phyloP scores from a whole-genome alignment of 2,113 vertebrate species.

The Nothocercus julius region DNA sequence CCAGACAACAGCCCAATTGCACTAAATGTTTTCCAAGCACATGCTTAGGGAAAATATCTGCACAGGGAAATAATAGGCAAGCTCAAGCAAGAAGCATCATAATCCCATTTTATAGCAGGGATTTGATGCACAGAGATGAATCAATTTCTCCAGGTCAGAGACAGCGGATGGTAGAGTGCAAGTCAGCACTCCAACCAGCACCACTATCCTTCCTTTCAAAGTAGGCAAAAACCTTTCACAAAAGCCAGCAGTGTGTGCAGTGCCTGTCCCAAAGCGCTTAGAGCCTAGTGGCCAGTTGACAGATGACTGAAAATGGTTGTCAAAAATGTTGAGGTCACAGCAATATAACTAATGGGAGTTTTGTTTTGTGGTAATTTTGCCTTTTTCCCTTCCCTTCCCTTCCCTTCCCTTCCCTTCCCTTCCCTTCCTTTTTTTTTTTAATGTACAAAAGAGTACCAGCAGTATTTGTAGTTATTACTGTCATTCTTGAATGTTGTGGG shows the following conservation, averaged over 20 bases:
- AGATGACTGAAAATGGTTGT: background rate
- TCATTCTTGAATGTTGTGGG: background rate
- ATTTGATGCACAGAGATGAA: background rate
- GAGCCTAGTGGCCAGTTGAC: background rate
- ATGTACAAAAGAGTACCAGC: background rate
- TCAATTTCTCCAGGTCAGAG: background rate
- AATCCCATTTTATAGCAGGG: background rate
- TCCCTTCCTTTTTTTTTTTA: background rate
- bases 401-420: background rate
- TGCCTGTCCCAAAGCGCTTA: background rate
- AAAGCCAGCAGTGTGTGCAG: background rate
- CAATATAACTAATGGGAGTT: background rate
- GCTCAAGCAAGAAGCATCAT: background rate
- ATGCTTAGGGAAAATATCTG: background rate
- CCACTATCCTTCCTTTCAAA: background rate
- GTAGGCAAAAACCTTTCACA: background rate
- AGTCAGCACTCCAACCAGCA: background rate
- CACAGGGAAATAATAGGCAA: background rate
- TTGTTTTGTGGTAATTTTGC: background rate
- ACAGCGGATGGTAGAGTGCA: rapidly evolving
- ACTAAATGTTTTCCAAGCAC: background rate
- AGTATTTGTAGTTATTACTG: background rate
- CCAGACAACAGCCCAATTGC: background rate
- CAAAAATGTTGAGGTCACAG: background rate
- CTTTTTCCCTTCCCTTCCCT: background rate